Conservation (phyloP, 2,113 vertebrate species). For the Sarotherodon lohbergeri region DNA sequence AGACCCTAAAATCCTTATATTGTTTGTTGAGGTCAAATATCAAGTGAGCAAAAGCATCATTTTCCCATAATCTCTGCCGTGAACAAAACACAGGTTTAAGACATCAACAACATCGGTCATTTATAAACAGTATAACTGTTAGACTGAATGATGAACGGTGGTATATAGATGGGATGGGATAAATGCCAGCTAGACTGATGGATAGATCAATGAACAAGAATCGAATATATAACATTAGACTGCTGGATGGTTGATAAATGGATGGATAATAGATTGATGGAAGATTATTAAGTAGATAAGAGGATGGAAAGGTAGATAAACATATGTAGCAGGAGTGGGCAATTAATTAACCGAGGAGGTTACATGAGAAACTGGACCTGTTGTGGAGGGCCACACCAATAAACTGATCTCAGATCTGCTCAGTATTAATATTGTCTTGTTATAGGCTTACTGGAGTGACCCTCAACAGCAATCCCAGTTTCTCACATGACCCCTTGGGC, state of each 20-base stretch:
- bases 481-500: not conserved
- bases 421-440: not conserved
- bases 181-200: not conserved
- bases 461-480: not conserved
- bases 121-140: not conserved
- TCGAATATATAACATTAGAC: not conserved
- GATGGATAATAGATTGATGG: not conserved
- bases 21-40: too few relatives aligned
- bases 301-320: not conserved
- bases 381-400: not conserved
- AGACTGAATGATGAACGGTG: not conserved
- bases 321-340: not conserved
- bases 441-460: not conserved
- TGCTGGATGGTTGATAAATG: not conserved
- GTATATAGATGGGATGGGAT: not conserved
- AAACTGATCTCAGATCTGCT: not conserved
- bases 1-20: too few relatives aligned
- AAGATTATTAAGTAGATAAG: not conserved
- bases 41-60: rapidly evolving
- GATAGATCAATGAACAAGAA: not conserved
- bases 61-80: not conserved
- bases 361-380: not conserved
- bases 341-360: not conserved
- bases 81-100: not conserved
- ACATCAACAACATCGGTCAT: not conserved